Percentiles rank a stretch among this genome's conserved stretches.
These are phyloP conservation scores for Myoxocephalus aenaeus DNA, from an alignment of 2,797 vertebrate genomes.

Conservation along the genomic window DNA sequence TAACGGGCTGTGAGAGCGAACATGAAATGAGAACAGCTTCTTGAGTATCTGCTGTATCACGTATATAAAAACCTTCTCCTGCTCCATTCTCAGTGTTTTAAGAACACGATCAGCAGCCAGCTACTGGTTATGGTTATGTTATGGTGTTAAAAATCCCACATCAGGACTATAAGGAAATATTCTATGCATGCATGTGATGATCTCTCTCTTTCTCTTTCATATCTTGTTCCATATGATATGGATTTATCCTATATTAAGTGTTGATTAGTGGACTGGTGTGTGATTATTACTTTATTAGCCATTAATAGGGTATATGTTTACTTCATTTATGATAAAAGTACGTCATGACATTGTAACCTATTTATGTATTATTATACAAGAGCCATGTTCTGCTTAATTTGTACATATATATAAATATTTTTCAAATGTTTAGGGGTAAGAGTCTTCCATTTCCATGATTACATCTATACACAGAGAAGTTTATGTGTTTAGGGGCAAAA, in stretches of 20 bases:
- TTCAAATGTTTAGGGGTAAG: constrained; percentile 41
- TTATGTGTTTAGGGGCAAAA: constrained; percentile 29
- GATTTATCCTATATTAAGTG: constrained; percentile 63
- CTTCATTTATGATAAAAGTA: constrained; percentile 45
- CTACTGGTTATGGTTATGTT: constrained; percentile 17
- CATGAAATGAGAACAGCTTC: not conserved
- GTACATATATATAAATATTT: constrained; percentile 75
- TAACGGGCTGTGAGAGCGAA: not conserved
- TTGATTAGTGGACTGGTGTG: constrained; percentile 57
- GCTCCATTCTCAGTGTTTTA: not conserved
- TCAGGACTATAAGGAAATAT: constrained; percentile 53
- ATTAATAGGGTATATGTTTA: constrained; percentile 52
- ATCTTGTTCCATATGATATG: constrained; percentile 63
- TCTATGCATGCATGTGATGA: constrained; percentile 77
- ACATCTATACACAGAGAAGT: constrained; percentile 21
- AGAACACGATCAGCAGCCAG: constrained; percentile 18
- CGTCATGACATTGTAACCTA: constrained; percentile 34
- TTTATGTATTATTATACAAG: constrained; percentile 41
- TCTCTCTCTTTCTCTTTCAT: constrained; percentile 60
- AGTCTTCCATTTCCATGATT: constrained; percentile 72
- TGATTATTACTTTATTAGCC: constrained; percentile 54
- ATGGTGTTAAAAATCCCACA: constrained; percentile 34
- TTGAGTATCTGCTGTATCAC: not conserved
- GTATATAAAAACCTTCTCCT: not conserved
- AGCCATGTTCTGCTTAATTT: constrained; percentile 54